A percentile compares a stretch with the other conserved stretches of the same genome.
Evolutionary conservation across 2,888 invertebrate species (phyloP).

Genomic region (Tetragonula carbonaria): DNA sequence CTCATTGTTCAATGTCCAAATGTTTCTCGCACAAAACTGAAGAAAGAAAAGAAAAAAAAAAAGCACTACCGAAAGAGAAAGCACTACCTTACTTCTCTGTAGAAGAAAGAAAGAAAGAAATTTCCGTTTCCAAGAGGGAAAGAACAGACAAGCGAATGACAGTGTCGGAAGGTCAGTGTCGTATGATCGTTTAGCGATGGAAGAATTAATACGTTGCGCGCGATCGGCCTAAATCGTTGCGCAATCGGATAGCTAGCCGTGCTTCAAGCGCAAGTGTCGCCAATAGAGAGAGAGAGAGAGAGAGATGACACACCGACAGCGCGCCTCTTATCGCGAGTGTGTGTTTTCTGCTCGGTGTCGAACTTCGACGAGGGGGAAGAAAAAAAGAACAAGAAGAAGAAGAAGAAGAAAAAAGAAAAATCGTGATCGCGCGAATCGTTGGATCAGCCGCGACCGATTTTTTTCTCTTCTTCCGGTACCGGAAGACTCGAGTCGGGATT

Average conservation of each 20-base stretch:
- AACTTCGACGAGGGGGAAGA: not conserved
- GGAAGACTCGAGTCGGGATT: not conserved
- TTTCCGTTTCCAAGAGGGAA: not conserved
- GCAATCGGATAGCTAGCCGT: slow-evolving; percentile 61
- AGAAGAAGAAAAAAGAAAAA: not conserved
- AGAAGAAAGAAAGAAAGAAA: not conserved
- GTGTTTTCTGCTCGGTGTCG: slow-evolving; percentile 11
- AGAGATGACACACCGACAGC: slow-evolving; percentile 35
- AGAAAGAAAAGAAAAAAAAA: not conserved
- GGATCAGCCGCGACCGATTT: not conserved
- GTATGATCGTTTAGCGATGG: slow-evolving; percentile 56
- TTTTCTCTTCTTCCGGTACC: not conserved
- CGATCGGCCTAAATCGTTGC: slow-evolving; percentile 64
- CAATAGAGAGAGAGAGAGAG: slow-evolving; percentile 29
- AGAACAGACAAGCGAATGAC: too few species aligned
- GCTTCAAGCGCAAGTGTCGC: slow-evolving; percentile 61
- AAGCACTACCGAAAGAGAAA: not conserved
- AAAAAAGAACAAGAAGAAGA: too few species aligned
- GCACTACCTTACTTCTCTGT: too few species aligned
- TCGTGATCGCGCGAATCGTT: not conserved
- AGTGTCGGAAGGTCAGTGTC: not conserved
- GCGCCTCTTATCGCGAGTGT: slow-evolving; percentile 21
- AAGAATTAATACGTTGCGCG: slow-evolving; percentile 41
- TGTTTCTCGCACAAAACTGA: not conserved
- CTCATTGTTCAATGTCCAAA: slow-evolving; percentile 12